These are phyloP conservation scores for Ricordea florida DNA, from an alignment of 92 coral and sea anemone genomes.

Conservation along the genomic window DNA sequence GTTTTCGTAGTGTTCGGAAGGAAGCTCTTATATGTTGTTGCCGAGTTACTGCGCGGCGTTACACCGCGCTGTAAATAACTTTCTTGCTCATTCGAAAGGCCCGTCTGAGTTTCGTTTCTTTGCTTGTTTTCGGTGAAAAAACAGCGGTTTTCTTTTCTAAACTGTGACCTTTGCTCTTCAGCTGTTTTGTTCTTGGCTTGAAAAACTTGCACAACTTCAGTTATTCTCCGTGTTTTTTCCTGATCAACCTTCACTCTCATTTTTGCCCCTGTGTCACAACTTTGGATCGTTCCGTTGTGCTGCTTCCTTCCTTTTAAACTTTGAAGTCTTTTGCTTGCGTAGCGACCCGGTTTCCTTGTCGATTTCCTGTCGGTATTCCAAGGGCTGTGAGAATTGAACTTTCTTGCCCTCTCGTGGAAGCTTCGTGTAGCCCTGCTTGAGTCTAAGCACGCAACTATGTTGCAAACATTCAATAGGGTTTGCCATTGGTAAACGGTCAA, in stretches of 20 bases:
- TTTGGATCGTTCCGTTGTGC: neutral
- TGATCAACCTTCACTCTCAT: neutral
- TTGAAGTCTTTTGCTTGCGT: neutral
- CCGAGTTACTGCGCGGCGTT: no score
- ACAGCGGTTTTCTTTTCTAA: neutral
- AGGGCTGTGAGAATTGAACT: slow-evolving; percentile 71
- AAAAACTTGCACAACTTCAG: slow-evolving; percentile 45
- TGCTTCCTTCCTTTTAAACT: neutral
- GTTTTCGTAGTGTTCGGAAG: neutral
- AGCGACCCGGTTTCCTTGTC: slow-evolving; percentile 62
- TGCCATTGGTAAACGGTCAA: no score
- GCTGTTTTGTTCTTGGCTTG: no score
- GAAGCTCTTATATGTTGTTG: neutral
- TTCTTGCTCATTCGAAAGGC: no score
- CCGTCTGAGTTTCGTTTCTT: no score
- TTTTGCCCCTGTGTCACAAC: neutral
- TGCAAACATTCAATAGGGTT: no score
- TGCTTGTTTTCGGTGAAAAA: neutral
- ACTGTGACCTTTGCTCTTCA: no score
- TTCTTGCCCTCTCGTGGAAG: slow-evolving; percentile 11
- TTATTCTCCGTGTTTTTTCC: slow-evolving; percentile 35
- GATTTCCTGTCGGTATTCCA: slow-evolving; percentile 74
- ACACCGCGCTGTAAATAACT: no score
- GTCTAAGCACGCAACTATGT: no score
- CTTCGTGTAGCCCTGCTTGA: neutral